phyloP scores from a whole-genome alignment of 2,113 vertebrate genomes.

The Pipra filicauda region DNA sequence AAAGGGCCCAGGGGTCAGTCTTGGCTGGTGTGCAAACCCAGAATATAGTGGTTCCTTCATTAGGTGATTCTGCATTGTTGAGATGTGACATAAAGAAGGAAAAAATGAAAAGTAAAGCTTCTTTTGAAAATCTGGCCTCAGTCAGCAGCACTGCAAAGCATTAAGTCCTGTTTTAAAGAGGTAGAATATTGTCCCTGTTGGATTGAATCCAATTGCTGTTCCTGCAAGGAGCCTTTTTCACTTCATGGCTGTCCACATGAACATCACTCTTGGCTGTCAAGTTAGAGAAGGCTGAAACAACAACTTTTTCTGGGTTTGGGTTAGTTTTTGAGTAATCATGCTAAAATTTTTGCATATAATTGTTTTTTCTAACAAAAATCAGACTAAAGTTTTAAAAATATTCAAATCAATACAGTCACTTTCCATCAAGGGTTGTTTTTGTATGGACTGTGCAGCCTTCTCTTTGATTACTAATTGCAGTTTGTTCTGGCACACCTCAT shows the following conservation, averaged over 20 bases:
- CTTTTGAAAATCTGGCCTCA: not conserved
- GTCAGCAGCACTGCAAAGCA: not conserved
- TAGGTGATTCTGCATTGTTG: not conserved
- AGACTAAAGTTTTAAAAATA: not conserved
- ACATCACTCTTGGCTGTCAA: not conserved
- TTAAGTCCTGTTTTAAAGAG: not conserved
- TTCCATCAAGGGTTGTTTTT: not conserved
- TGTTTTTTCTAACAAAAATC: not conserved
- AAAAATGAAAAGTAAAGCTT: not conserved
- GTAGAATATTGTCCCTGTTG: not conserved
- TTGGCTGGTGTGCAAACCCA: not conserved
- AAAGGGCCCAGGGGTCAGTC: rapidly evolving
- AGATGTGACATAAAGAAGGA: not conserved
- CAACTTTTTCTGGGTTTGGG: not conserved
- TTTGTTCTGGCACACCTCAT: not conserved
- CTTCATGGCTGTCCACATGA: not conserved
- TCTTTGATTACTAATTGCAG: not conserved
- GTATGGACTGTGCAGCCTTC: not conserved
- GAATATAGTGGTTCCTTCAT: not conserved
- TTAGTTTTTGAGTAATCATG: not conserved
- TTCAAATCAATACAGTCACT: not conserved
- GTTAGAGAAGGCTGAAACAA: not conserved
- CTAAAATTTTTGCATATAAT: not conserved
- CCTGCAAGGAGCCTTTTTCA: not conserved
- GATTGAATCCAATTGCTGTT: not conserved